phyloP scores from a whole-genome alignment of 2,888 invertebrate genomes.

The Orchesella flavescens region DNA sequence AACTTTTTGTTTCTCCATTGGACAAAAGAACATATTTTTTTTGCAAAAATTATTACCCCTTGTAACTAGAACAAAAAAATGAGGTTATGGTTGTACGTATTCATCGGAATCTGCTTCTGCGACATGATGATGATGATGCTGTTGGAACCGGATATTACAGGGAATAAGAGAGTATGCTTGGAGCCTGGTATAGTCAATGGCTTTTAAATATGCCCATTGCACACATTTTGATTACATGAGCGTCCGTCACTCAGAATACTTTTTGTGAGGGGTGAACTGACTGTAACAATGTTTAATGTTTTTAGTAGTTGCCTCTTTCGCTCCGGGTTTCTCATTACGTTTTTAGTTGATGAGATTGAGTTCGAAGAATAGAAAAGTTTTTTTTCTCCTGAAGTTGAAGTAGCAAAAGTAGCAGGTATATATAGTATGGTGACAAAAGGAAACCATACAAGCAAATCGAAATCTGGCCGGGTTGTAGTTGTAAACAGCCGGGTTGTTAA shows the following conservation, averaged over 20 bases:
- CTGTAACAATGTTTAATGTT: constrained; percentile 18
- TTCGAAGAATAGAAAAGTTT: constrained; percentile 11
- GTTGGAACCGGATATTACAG: constrained; percentile 1
- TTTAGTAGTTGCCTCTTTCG: background rate
- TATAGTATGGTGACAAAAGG: background rate
- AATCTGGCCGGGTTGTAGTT: background rate
- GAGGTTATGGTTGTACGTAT: too few species aligned
- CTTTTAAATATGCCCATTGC: constrained; percentile 12
- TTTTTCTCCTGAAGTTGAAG: background rate
- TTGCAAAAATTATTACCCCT: constrained; percentile 38
- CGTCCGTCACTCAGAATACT: background rate
- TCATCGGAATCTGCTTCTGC: constrained; percentile 2
- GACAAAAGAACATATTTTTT: too few species aligned
- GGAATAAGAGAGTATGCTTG: background rate
- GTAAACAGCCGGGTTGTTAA: background rate
- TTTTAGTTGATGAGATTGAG: constrained; percentile 39
- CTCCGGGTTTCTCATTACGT: constrained; percentile 44
- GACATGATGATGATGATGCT: background rate
- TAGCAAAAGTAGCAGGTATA: background rate
- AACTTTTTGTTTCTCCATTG: too few species aligned
- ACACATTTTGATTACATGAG: constrained; percentile 1
- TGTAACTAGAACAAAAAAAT: background rate
- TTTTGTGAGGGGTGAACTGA: background rate
- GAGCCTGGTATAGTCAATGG: background rate
- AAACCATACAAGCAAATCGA: background rate